Evolutionary conservation across 2,113 vertebrate genomes (phyloP), one percentile per base, ranked within the genome.

Genomic region (Archocentrus centrarchus): DNA sequence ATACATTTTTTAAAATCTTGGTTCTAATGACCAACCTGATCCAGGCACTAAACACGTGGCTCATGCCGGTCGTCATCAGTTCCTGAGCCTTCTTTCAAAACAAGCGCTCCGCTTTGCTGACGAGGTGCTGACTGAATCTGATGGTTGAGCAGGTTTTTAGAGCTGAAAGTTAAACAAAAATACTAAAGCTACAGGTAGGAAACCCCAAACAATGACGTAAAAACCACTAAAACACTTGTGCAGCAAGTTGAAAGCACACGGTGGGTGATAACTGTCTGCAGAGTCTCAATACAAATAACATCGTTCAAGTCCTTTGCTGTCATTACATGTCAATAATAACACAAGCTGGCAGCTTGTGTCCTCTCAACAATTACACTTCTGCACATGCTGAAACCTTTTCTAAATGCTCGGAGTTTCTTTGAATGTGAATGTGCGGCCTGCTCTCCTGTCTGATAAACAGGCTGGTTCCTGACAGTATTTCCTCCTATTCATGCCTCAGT

Each of bases 371-470:
- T n/a, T 64, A 6, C 18, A 55, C n/a, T 22, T 66, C 63, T 66
- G 63, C n/a, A 27, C 44, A 17, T 24, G n/a, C n/a, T 66, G 44
- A 41, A 66, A 24, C 14, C 7, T 66, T 66, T 58, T 11, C 10
- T 41, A 41, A 41, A 41, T 41, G 55, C 63, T 68, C 24, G 0
- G 14, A 20, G 22, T 79, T 64, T 58, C 11, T 24, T 59, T 76
- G 8, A 68, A 60, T 24, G 11, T 47, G 37, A 39, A 11, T 47
- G 62, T 77, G 15, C 63, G 66, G 80, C 61, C 76, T 1, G 2
- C n/a, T 70, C 76, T 64, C 53, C 39, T n/a, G 20, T 30, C n/a
- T 24, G 55, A 61, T 80, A 80, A 88, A 87, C 83, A 84, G 77
- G n/a, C 64, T 9, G 17, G 75, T 24, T 89, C 60, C 73, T 83